Evolutionary conservation across 1,140 invertebrate genomes (phyloP), one percentile per base, ranked within the genome.

Genomic region (Scaptomyza graminum): DNA sequence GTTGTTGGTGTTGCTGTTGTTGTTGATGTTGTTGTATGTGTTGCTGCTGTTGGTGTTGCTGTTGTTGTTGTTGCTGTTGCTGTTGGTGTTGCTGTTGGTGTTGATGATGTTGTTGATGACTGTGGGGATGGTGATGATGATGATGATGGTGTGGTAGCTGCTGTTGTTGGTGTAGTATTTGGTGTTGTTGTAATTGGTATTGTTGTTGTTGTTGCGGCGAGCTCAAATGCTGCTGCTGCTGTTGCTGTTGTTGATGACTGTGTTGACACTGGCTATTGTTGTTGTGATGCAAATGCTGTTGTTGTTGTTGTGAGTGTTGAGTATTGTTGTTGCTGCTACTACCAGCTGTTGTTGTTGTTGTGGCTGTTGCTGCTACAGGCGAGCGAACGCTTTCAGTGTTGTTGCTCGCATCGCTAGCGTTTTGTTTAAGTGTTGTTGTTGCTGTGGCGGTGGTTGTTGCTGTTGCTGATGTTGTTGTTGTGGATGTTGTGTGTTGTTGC

Each of bases 141-240:
- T 92, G 91, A 81, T 80, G 60, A 39, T 79, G 76, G 59, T 88
- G 80, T 56, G 37, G 37, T 12, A 41, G n/a, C n/a, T 90, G 92
- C 62, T 83, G 78, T 68, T 75, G 73, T 75, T 91, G 81, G 78
- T 90, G 77, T 79, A 81, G 92, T 93, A 90, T 94, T 84, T 84
- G 80, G 80, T 84, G 80, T 80, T 84, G 80, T 84, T 84, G 80
- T 76, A 73, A 81, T 84, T 85, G 80, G 64, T 85, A 82, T 75
- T 92, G 92, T 66, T 81, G 59, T 76, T 76, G 56, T 74, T 92
- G 72, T 75, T 90, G 82, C 31, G 82, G 83, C 50, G 78, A 88
- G 72, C 75, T 82, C 78, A 81, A 71, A 65, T 76, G 83, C 51
- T 69, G 79, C 49, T 70, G 76, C 57, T 79, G 92, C 91, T 88